Evolutionary conservation across 2,113 vertebrate species (phyloP), one percentile per base, ranked within the genome.

Genomic region (Sapajus apella): DNA sequence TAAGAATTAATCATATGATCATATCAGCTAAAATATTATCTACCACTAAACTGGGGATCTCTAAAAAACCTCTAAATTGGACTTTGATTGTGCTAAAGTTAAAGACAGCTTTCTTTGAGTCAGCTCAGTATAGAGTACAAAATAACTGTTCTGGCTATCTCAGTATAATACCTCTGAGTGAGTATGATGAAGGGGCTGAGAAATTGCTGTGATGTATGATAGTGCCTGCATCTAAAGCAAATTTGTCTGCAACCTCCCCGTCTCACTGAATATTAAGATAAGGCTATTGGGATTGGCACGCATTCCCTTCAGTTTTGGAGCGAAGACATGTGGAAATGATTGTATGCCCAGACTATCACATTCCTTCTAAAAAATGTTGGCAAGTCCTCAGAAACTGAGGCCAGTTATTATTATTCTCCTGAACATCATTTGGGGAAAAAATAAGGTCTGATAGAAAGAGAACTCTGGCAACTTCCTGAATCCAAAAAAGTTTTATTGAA

Each of bases 271-370:
- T 98, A 97, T 97, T 97, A 97, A 97, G 96, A 98, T 95, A 96
- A 97, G 95, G 84, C 84, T 95, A 96, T 45, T 37, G 88, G 87
- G 95, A 96, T 96, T 96, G 97, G 92, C 73, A 93, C 81, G 73
- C 89, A 82, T 64, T 94, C 84, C 88, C 90, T 72, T 80, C 73
- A 84, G 95, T 96, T 96, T 92, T 75, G 87, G 95, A 91, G 40
- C 43, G 12, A 45, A 70, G 66, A 97, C 97, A 98, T 97, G 87
- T 98, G 97, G 97, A 97, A 98, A 87, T 97, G 96, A 98, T 98
- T 97, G 81, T 47, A 97, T 82, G 76, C 84, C 90, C 82, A 96
- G 95, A 95, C 90, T 92, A 96, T 97, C 97, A 91, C 97, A 98
- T 98, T 97, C 90, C 85, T 96, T 73, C 92, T 82, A 37, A 96